These are phyloP conservation scores for Saccopteryx leptura DNA, from an alignment of 2,113 vertebrate genomes.

Conservation along the genomic window DNA sequence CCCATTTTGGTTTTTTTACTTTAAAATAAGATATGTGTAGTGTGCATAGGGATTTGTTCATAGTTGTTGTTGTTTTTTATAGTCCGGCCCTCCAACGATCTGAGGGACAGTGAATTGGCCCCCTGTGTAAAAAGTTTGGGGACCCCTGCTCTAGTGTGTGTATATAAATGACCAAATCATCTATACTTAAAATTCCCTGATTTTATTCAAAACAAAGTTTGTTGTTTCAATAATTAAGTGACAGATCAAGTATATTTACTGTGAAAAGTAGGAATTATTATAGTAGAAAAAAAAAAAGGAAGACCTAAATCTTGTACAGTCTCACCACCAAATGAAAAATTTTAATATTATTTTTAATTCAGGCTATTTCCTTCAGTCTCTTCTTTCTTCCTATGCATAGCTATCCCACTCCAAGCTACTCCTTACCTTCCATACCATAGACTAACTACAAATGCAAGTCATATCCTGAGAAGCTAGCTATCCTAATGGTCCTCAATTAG, in stretches of 20 bases:
- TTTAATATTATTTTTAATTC: neutral
- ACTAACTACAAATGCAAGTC: neutral
- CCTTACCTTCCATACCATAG: neutral
- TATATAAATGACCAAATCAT: neutral
- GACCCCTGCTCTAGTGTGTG: neutral
- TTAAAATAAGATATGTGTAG: no score
- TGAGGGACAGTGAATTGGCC: no score
- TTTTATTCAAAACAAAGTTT: slow-evolving; percentile 4
- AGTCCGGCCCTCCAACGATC: no score
- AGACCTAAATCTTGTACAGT: neutral
- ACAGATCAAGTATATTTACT: neutral
- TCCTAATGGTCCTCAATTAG: neutral
- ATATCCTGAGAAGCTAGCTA: neutral
- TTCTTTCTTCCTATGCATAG: neutral
- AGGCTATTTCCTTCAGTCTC: neutral
- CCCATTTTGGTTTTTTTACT: no score
- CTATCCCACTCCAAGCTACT: neutral
- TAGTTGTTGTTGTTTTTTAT: no score
- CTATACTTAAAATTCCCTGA: neutral
- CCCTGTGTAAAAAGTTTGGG: no score
- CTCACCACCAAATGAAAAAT: neutral
- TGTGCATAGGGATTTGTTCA: no score
- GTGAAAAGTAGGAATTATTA: neutral
- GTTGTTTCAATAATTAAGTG: neutral
- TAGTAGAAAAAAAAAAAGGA: neutral